These are phyloP conservation scores for Luperina testacea DNA, from an alignment of 2,888 invertebrate species.

Conservation along the genomic window DNA sequence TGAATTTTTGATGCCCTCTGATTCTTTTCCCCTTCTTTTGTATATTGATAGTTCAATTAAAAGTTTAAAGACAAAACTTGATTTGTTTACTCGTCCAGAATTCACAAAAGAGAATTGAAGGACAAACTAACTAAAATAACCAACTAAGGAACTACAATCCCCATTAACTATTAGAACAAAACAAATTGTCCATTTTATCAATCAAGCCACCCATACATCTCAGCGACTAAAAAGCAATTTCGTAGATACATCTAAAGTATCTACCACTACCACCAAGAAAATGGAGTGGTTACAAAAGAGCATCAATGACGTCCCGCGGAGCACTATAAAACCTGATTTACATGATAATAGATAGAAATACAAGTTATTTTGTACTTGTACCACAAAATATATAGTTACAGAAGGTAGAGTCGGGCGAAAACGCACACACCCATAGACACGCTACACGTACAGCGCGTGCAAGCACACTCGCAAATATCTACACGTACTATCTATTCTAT, in stretches of 20 bases:
- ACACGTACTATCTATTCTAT: too few species aligned
- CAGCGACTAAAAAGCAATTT: slow-evolving; percentile 38
- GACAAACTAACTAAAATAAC: background rate
- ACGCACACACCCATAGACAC: background rate
- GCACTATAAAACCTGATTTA: slow-evolving; percentile 66
- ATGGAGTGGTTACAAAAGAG: slow-evolving; percentile 51
- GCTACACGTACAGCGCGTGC: background rate
- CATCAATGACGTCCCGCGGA: slow-evolving; percentile 38
- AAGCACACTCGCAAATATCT: background rate
- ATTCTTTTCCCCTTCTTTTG: too few species aligned
- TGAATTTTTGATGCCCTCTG: too few species aligned
- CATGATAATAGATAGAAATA: slow-evolving; percentile 69
- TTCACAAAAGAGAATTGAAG: slow-evolving; percentile 5
- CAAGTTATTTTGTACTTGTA: slow-evolving; percentile 56
- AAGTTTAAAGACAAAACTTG: too few species aligned
- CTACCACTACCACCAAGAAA: slow-evolving; percentile 30
- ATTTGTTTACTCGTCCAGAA: background rate
- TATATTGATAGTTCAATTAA: too few species aligned
- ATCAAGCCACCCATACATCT: slow-evolving; percentile 9
- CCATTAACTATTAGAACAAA: background rate
- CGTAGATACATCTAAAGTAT: slow-evolving; percentile 45
- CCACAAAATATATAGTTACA: slow-evolving; percentile 1
- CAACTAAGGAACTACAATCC: background rate
- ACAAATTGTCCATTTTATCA: slow-evolving; percentile 35
- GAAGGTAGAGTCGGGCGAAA: background rate